These are phyloP conservation scores for Lacanobia oleracea DNA, from an alignment of 2,888 invertebrate species.

Conservation along the genomic window DNA sequence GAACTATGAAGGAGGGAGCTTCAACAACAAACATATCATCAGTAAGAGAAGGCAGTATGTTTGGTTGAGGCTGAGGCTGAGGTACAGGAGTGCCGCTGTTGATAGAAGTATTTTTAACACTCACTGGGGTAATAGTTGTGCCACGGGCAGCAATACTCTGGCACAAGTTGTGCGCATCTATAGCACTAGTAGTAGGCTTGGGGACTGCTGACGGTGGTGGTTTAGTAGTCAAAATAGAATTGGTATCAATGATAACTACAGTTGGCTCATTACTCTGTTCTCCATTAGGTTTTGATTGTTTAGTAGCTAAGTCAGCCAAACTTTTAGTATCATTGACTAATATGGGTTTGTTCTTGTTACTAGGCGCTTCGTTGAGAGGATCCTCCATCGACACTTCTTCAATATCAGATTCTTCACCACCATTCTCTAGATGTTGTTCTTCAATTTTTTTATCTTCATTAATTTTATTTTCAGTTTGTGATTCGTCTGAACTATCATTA, in stretches of 20 bases:
- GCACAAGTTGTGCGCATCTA: slow-evolving; percentile 84
- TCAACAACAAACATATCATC: slow-evolving; percentile 98
- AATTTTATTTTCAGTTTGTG: slow-evolving; percentile 84
- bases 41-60: slow-evolving; percentile 94
- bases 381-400: slow-evolving; percentile 92
- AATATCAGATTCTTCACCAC: slow-evolving; percentile 79
- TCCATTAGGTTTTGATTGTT: slow-evolving; percentile 84
- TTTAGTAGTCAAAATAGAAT: slow-evolving; percentile 91
- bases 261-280: slow-evolving; percentile 94
- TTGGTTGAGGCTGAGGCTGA: slow-evolving; percentile 71
- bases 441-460: slow-evolving; percentile 89
- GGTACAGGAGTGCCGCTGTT: slow-evolving; percentile 68
- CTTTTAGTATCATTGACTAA: slow-evolving; percentile 94
- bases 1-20: slow-evolving; percentile 98
- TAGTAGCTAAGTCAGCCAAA: slow-evolving; percentile 93
- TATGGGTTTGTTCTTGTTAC: slow-evolving; percentile 86
- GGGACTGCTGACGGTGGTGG: slow-evolving; percentile 69
- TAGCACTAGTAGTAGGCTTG: slow-evolving; percentile 74
- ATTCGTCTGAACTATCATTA: slow-evolving; percentile 91
- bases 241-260: slow-evolving; percentile 96
- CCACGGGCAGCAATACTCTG: slow-evolving; percentile 88
- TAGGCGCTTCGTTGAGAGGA: slow-evolving; percentile 89
- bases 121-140: slow-evolving; percentile 90
- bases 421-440: slow-evolving; percentile 89
- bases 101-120: slow-evolving; percentile 73